Evolutionary conservation across 2,888 invertebrate species (phyloP).

Genomic region (Caenorhabditis sp.): DNA sequence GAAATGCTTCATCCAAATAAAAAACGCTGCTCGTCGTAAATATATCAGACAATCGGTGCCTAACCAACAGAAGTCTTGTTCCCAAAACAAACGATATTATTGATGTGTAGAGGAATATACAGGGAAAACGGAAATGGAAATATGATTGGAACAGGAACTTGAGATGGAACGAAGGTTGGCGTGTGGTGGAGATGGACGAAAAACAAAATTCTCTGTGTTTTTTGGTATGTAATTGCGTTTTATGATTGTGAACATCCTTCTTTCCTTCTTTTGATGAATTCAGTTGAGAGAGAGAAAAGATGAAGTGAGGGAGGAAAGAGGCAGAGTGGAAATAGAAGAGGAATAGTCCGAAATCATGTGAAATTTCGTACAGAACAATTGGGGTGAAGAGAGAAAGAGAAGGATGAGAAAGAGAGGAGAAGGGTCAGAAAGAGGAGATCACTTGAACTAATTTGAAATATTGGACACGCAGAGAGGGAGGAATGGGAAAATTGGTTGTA

Average conservation of each 20-base stretch:
- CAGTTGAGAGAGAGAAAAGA: conserved; percentile 19
- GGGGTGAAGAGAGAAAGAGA: conserved; percentile 12
- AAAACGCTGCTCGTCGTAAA: conserved; percentile 3
- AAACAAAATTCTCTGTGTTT: conserved; percentile 29
- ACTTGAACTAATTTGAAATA: conserved; percentile 11
- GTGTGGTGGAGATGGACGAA: conserved; percentile 12
- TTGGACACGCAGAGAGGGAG: neutral
- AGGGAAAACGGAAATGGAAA: conserved; percentile 37
- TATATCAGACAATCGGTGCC: neutral
- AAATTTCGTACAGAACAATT: conserved; percentile 31
- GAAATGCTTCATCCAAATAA: conserved; percentile 3
- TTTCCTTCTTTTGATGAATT: conserved; percentile 43
- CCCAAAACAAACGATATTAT: conserved; percentile 41
- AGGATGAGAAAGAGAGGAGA: conserved; percentile 16
- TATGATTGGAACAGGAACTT: conserved; percentile 31
- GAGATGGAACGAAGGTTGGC: conserved; percentile 12
- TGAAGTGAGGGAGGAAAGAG: neutral
- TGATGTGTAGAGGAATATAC: neutral
- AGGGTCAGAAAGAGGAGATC: neutral
- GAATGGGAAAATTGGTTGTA: conserved; percentile 1
- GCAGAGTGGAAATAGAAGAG: conserved; percentile 6
- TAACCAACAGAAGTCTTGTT: conserved; percentile 6
- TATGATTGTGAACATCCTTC: conserved; percentile 43
- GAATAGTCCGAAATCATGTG: conserved; percentile 23
- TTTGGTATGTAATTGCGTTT: conserved; percentile 52